A percentile compares a stretch with the other conserved stretches of the same genome.
Conservation (phyloP, 2,113 vertebrate genomes). For the Bettongia penicillata region DNA sequence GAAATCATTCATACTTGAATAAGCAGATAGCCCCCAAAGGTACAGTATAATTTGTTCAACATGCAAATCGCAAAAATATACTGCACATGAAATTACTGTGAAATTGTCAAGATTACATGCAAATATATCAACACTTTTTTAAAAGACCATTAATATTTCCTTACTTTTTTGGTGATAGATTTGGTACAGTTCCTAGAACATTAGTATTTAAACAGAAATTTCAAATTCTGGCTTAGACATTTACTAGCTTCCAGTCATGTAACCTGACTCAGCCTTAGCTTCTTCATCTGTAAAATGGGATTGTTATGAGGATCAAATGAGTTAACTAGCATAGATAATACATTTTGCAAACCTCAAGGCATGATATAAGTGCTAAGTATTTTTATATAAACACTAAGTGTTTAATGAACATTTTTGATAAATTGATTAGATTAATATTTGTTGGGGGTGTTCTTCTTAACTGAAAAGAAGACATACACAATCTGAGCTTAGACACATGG, state of each 20-base stretch:
- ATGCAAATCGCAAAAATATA: conserved; percentile 2
- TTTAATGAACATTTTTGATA: neutral
- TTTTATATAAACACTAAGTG: neutral
- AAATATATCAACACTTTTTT: neutral
- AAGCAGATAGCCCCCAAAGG: conserved; percentile 35
- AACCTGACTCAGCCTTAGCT: neutral
- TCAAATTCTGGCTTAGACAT: neutral
- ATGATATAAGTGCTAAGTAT: neutral
- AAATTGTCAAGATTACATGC: neutral
- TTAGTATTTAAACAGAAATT: neutral
- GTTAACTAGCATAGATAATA: neutral
- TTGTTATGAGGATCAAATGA: neutral
- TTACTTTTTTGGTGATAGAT: neutral
- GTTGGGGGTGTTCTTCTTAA: neutral
- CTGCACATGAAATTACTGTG: neutral
- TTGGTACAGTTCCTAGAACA: conserved; percentile 8
- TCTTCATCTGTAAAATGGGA: neutral
- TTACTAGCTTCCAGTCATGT: neutral
- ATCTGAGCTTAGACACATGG: conserved; percentile 1
- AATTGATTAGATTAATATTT: conserved; percentile 7
- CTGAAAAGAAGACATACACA: neutral
- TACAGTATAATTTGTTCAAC: conserved; percentile 25
- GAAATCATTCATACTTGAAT: conserved; percentile 39
- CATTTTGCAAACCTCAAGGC: neutral
- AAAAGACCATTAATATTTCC: conserved; percentile 13